phyloP scores from a whole-genome alignment of 2,888 invertebrate species.

The Amaurobius ferox region DNA sequence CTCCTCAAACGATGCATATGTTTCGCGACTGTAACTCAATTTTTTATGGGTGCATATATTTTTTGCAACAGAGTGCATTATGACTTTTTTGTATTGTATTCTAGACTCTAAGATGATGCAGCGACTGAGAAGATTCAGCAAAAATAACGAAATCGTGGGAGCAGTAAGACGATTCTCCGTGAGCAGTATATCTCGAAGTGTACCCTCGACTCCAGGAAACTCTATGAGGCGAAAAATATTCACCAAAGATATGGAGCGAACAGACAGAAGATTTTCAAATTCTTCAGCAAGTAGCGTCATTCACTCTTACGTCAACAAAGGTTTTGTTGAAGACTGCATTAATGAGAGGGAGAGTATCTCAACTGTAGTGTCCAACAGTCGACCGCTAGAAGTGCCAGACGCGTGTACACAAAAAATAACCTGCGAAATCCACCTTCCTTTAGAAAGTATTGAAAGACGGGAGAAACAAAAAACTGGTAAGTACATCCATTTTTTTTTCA shows the following conservation, averaged over 20 bases:
- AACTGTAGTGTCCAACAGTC: not conserved
- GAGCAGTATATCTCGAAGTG: no score
- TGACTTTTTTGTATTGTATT: not conserved
- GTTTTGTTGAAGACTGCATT: not conserved
- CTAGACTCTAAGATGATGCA: constrained; percentile 14
- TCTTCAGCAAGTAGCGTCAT: not conserved
- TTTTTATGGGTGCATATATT: no score
- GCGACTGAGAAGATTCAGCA: constrained; percentile 29
- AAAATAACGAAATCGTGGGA: not conserved
- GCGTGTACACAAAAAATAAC: no score
- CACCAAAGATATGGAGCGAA: not conserved
- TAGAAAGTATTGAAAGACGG: no score
- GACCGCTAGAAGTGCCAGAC: no score
- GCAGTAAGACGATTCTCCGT: constrained; percentile 14
- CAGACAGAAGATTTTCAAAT: constrained; percentile 21
- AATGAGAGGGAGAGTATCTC: not conserved
- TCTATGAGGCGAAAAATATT: not conserved
- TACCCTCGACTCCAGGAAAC: not conserved
- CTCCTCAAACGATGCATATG: no score
- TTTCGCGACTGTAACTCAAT: no score
- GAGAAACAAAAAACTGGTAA: no score
- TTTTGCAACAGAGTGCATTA: not conserved
- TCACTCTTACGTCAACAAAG: not conserved
- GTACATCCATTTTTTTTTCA: no score
- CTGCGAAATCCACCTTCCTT: no score